These are phyloP conservation scores for Tetrapedia diversipes DNA, from an alignment of 2,888 invertebrate species.

Conservation along the genomic window DNA sequence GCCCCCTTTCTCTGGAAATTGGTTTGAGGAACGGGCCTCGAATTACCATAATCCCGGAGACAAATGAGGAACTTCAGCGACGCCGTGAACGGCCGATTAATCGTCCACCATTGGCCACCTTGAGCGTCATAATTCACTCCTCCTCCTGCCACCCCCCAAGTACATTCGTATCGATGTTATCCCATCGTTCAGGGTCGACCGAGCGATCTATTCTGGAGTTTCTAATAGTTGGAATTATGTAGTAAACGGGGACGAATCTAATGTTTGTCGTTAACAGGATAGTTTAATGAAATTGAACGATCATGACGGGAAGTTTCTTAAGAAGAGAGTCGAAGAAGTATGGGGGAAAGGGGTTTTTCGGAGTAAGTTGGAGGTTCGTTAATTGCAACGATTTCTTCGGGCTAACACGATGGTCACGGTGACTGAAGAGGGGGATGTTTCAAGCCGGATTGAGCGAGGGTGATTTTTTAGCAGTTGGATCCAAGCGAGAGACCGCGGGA, in stretches of 20 bases:
- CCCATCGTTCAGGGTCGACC: not conserved
- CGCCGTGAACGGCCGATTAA: conserved; percentile 59
- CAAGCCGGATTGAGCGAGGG: not conserved
- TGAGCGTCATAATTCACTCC: conserved; percentile 51
- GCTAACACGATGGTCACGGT: too few relatives aligned
- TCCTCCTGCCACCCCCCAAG: too few relatives aligned
- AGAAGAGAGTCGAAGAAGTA: not conserved
- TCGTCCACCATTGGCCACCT: conserved; percentile 48
- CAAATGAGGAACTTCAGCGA: conserved; percentile 61
- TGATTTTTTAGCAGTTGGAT: not conserved
- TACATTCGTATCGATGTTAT: conserved; percentile 17
- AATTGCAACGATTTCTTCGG: not conserved
- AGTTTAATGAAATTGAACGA: conserved; percentile 17
- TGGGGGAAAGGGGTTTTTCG: not conserved
- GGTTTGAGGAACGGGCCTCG: conserved; percentile 18
- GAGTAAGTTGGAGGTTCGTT: not conserved
- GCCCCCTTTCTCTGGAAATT: conserved; percentile 40
- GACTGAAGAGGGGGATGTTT: not conserved
- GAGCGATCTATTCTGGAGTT: not conserved
- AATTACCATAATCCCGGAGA: conserved; percentile 65
- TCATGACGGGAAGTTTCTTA: not conserved
- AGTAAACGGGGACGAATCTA: not conserved
- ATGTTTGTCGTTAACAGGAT: not conserved
- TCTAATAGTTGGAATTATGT: not conserved
- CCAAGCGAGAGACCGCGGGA: too few relatives aligned